Evolutionary conservation across 2,113 vertebrate genomes (phyloP).

Genomic region (Melanostigma gelatinosum): DNA sequence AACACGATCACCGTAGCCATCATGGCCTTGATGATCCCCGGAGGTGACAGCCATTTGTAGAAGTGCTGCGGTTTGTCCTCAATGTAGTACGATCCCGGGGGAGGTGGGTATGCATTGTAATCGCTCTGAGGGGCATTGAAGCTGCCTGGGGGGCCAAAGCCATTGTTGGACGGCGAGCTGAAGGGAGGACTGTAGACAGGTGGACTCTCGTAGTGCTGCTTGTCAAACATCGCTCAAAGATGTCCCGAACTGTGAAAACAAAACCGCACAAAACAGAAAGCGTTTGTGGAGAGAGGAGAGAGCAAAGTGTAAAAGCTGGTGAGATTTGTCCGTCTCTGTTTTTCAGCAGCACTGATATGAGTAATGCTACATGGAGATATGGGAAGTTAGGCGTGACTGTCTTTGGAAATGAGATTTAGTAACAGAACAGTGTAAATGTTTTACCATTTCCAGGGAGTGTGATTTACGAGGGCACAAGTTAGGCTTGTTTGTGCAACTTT

Average conservation of each 20-base stretch:
- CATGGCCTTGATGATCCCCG: conserved; percentile 85
- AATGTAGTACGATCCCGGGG: conserved; percentile 87
- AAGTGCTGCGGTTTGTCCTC: conserved; percentile 88
- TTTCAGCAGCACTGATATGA: conserved; percentile 54
- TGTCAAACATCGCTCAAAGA: conserved; percentile 81
- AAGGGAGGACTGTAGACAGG: conserved; percentile 84
- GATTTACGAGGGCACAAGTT: conserved; percentile 33
- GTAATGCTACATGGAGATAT: conserved; percentile 43
- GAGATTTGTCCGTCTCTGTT: background rate
- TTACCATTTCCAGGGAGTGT: conserved; percentile 40
- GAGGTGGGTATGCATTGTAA: conserved; percentile 80
- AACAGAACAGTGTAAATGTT: conserved; percentile 67
- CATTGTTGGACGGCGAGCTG: conserved; percentile 76
- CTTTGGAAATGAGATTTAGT: conserved; percentile 23
- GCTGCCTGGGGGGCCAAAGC: conserved; percentile 76
- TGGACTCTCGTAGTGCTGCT: conserved; percentile 82
- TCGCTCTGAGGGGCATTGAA: conserved; percentile 78
- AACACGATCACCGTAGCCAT: conserved; percentile 78
- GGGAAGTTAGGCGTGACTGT: conserved; percentile 60
- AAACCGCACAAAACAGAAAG: conserved; percentile 13
- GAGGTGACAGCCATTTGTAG: conserved; percentile 90
- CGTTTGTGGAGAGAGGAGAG: background rate
- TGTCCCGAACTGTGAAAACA: conserved; percentile 26
- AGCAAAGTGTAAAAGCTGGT: background rate
- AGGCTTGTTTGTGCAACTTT: conserved; percentile 10